A percentile compares a stretch with the other conserved stretches of the same genome.
These are phyloP conservation scores for Amiota communis DNA, from an alignment of 2,888 invertebrate genomes.

Conservation along the genomic window DNA sequence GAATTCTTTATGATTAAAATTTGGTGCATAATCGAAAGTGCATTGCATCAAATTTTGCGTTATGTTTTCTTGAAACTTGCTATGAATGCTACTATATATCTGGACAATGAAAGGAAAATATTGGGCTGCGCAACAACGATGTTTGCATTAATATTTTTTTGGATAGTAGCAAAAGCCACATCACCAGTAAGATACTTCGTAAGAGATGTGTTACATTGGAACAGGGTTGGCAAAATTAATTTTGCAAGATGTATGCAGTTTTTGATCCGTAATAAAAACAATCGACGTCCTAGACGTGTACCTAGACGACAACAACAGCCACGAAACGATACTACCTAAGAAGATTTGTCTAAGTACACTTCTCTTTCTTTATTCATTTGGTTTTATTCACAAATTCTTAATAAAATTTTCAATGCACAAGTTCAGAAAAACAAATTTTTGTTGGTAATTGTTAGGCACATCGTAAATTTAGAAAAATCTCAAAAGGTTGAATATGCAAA, in stretches of 20 bases:
- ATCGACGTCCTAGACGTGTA: too few species aligned
- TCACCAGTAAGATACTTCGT: too few species aligned
- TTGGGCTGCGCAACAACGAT: neutral
- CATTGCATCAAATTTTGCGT: neutral
- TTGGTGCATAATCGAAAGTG: neutral
- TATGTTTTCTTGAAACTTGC: neutral
- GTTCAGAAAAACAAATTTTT: neutral
- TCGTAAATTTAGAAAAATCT: neutral
- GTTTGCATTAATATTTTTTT: neutral
- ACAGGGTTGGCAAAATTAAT: too few species aligned
- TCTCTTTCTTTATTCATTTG: too few species aligned
- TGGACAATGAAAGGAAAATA: neutral
- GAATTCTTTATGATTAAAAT: neutral
- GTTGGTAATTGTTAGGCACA: neutral
- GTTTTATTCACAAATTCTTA: neutral
- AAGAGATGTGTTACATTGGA: too few species aligned
- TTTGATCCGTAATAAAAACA: too few species aligned
- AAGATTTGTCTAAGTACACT: too few species aligned
- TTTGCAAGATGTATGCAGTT: too few species aligned
- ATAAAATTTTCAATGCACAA: neutral
- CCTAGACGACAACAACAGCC: too few species aligned
- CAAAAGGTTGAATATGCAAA: neutral
- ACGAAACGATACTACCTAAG: too few species aligned
- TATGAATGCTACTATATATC: neutral
- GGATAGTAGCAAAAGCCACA: neutral